Conservation (phyloP, 2,888 invertebrate genomes). For the Lasioglossum calceatum region DNA sequence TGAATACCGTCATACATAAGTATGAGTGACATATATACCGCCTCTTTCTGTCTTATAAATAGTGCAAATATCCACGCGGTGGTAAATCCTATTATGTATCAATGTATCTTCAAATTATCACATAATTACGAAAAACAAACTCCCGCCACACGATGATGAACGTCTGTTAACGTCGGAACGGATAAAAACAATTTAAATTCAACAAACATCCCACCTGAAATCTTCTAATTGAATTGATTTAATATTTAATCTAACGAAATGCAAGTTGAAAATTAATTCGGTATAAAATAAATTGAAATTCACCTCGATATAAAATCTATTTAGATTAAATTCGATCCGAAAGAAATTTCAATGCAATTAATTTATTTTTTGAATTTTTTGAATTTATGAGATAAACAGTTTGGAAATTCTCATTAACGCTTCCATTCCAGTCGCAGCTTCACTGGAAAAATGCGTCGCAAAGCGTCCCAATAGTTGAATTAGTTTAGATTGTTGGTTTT, state of each 20-base stretch:
- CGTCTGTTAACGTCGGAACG: background rate
- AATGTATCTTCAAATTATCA: background rate
- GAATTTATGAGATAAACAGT: background rate
- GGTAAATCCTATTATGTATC: background rate
- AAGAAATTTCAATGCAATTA: too few relatives aligned
- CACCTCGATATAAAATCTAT: background rate
- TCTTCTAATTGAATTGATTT: background rate
- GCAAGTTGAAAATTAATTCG: background rate
- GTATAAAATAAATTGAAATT: background rate
- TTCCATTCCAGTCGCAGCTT: background rate
- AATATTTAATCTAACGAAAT: background rate
- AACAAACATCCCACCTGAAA: background rate
- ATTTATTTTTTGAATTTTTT: too few relatives aligned
- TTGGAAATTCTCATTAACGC: background rate
- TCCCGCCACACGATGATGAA: background rate
- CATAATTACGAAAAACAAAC: background rate
- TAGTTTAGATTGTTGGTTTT: background rate
- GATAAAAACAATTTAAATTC: background rate
- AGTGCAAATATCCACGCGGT: background rate
- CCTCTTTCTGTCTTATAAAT: background rate
- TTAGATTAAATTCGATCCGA: background rate
- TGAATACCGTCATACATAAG: background rate
- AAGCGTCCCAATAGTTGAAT: background rate
- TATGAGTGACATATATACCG: background rate
- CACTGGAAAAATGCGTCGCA: background rate